Evolutionary conservation across 2,888 invertebrate species (phyloP).

Genomic region (Rhaphigaster nebulosa): DNA sequence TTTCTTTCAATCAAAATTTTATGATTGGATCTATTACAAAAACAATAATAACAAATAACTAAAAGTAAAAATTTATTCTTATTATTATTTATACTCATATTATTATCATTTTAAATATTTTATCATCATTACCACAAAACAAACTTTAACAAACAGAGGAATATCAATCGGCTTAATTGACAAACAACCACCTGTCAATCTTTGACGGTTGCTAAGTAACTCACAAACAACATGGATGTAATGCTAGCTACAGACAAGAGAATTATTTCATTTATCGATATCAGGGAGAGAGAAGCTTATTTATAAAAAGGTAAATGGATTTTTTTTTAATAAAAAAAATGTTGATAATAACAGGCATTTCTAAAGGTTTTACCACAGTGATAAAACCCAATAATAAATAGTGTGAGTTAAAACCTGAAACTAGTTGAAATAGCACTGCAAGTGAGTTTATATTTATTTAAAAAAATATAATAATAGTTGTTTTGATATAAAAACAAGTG

Average conservation of each 20-base stretch:
- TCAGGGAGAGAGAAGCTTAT: not conserved
- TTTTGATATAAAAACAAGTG: too few relatives aligned
- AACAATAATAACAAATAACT: too few relatives aligned
- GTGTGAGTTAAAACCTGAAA: too few relatives aligned
- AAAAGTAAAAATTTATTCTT: too few relatives aligned
- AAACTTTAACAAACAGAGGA: not conserved
- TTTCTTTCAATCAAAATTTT: too few relatives aligned
- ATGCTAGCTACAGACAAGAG: not conserved
- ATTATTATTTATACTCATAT: too few relatives aligned
- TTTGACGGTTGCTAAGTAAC: conserved; percentile 22
- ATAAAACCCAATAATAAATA: not conserved
- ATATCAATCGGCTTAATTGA: not conserved
- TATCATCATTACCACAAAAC: too few relatives aligned
- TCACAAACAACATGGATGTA: not conserved
- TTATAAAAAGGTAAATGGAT: not conserved
- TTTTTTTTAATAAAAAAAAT: not conserved
- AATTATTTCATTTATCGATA: not conserved
- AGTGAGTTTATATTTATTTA: too few relatives aligned
- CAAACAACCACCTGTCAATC: conserved; percentile 33
- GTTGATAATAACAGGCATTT: not conserved
- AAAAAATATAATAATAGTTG: too few relatives aligned
- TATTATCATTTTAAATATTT: too few relatives aligned
- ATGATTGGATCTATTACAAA: too few relatives aligned
- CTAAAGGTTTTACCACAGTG: not conserved
- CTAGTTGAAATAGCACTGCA: too few relatives aligned